A percentile compares a stretch with the other conserved stretches of the same genome.
Evolutionary conservation across 2,113 vertebrate species (phyloP).

Genomic region (Dasyprocta punctata): DNA sequence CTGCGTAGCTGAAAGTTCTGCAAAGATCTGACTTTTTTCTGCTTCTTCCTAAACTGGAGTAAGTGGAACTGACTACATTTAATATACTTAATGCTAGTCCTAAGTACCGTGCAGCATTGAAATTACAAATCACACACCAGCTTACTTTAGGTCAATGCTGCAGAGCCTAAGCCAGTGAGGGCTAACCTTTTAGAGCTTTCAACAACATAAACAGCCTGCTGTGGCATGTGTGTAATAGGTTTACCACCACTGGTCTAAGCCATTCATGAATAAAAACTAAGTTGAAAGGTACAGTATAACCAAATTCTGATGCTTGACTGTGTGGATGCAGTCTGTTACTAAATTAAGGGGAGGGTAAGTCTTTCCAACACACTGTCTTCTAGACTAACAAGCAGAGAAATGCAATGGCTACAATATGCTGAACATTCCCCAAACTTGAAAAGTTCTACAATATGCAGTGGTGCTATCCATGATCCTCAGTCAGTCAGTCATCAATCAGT

Average conservation of each 20-base stretch:
- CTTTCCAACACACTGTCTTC: not conserved
- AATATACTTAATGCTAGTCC: constrained; percentile 8
- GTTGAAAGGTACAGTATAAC: not conserved
- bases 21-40: constrained; percentile 28
- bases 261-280: constrained; percentile 6
- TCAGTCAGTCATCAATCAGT: not conserved
- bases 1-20: not conserved
- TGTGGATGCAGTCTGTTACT: not conserved
- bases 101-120: constrained; percentile 30
- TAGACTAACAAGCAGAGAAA: not conserved
- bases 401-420: not conserved
- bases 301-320: not conserved
- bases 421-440: not conserved
- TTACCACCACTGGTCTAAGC: not conserved
- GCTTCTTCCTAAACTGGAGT: constrained; percentile 11
- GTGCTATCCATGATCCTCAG: not conserved
- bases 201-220: not conserved
- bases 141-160: not conserved
- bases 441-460: not conserved
- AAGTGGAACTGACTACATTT: constrained; percentile 43
- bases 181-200: not conserved
- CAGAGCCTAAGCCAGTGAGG: not conserved
- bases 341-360: not conserved
- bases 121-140: constrained; percentile 45
- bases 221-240: not conserved